phyloP scores from a whole-genome alignment of 2,113 vertebrate species.

The Mesembrinibis cayennensis region DNA sequence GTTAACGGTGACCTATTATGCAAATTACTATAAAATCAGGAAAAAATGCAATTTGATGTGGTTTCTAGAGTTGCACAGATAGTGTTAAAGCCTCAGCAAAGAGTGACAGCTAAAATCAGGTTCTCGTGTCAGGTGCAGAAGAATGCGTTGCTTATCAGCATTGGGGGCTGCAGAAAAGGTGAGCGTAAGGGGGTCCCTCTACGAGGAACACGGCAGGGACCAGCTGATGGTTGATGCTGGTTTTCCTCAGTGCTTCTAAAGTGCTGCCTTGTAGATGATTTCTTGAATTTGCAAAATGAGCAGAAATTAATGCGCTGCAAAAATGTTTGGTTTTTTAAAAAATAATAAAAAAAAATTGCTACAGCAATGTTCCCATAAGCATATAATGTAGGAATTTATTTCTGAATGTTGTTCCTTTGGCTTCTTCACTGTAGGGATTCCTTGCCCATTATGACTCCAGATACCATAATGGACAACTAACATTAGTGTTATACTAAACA shows the following conservation, averaged over 20 bases:
- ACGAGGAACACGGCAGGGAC: background rate
- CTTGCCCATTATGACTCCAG: constrained; percentile 24
- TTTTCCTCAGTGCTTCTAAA: background rate
- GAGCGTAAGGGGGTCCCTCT: background rate
- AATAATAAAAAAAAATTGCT: background rate
- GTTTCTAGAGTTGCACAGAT: constrained; percentile 40
- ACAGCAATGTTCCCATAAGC: background rate
- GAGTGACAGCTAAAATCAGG: background rate
- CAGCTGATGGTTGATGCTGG: background rate
- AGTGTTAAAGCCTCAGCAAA: constrained; percentile 7
- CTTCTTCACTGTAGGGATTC: constrained; percentile 44
- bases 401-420: constrained; percentile 30
- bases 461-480: constrained; percentile 35
- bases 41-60: constrained; percentile 59
- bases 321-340: background rate
- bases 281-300: background rate
- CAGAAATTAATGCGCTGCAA: background rate
- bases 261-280: background rate
- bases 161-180: background rate
- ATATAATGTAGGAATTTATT: background rate
- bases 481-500: constrained; percentile 39
- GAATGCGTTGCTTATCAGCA: background rate
- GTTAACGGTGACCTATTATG: constrained; percentile 55
- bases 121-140: background rate
- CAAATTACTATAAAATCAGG: constrained; percentile 59